Evolutionary conservation across 2,888 invertebrate species (phyloP).

Genomic region (Physocephala rufipes): DNA sequence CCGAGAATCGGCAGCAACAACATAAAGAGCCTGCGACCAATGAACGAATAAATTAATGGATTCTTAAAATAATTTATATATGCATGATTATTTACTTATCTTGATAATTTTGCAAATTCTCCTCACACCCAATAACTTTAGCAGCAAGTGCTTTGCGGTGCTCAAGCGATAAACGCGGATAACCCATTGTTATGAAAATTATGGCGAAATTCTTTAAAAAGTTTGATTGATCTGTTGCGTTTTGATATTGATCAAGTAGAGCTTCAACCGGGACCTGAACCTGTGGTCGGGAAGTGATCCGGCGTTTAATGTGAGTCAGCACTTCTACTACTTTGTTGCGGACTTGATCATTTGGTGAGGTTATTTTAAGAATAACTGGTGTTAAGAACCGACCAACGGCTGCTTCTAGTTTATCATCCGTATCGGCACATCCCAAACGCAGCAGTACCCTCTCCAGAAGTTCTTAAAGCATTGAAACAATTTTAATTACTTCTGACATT

Average conservation of each 20-base stretch:
- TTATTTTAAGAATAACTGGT: slow-evolving; percentile 89
- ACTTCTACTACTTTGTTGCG: slow-evolving; percentile 83
- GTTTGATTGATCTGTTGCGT: slow-evolving; percentile 75
- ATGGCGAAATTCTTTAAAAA: slow-evolving; percentile 87
- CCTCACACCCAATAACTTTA: slow-evolving; percentile 78
- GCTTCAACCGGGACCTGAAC: slow-evolving; percentile 89
- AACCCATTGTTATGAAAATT: slow-evolving; percentile 93
- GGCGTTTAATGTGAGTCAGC: slow-evolving; percentile 88
- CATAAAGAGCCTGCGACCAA: slow-evolving; percentile 74
- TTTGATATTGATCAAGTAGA: slow-evolving; percentile 81
- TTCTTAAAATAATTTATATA: no score
- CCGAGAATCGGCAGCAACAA: slow-evolving; percentile 83
- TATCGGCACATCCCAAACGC: slow-evolving; percentile 86
- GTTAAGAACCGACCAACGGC: slow-evolving; percentile 82
- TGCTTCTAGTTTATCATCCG: slow-evolving; percentile 87
- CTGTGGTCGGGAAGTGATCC: slow-evolving; percentile 83
- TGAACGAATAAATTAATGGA: background rate
- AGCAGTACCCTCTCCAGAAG: slow-evolving; percentile 89
- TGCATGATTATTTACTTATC: slow-evolving; percentile 72
- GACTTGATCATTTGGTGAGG: slow-evolving; percentile 86
- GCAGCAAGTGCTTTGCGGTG: slow-evolving; percentile 81
- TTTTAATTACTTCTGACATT: slow-evolving; percentile 5
- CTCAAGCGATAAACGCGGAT: slow-evolving; percentile 78
- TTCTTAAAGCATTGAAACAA: slow-evolving; percentile 67
- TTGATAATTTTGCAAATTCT: slow-evolving; percentile 84